phyloP scores from a whole-genome alignment of 2,888 invertebrate genomes.

The Drosophila sordidula region DNA sequence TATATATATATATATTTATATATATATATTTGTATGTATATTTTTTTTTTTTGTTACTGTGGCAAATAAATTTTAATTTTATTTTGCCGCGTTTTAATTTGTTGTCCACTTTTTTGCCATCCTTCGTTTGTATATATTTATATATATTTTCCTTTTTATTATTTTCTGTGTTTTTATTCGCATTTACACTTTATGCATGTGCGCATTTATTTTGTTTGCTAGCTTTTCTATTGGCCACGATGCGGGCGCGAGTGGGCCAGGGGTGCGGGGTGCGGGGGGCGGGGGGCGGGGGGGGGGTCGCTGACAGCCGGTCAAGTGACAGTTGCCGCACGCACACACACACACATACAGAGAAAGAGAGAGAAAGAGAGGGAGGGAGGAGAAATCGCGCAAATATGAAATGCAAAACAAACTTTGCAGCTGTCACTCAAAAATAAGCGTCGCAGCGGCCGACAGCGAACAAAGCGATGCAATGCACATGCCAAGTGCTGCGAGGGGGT shows the following conservation, averaged over 20 bases:
- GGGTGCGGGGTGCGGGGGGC: neutral
- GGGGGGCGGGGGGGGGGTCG: conserved; percentile 5
- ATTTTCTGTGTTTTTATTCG: conserved; percentile 57
- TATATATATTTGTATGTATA: neutral
- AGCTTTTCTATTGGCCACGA: conserved; percentile 72
- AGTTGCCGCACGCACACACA: conserved; percentile 61
- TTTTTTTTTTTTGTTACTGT: conserved; percentile 43
- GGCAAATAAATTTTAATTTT: conserved; percentile 79
- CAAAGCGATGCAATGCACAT: conserved; percentile 54
- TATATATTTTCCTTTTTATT: conserved; percentile 18
- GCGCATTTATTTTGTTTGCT: conserved; percentile 75
- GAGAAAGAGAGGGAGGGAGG: too few species aligned
- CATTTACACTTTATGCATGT: conserved; percentile 76
- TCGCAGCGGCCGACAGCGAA: conserved; percentile 63
- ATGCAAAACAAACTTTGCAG: conserved; percentile 81
- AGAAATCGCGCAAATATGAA: conserved; percentile 72
- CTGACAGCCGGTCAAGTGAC: conserved; percentile 78
- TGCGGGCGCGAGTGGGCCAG: conserved; percentile 13
- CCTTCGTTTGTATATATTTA: conserved; percentile 15
- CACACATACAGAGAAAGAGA: conserved; percentile 10
- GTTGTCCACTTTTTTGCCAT: conserved; percentile 65
- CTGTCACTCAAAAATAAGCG: conserved; percentile 79
- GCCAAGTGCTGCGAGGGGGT: conserved; percentile 30
- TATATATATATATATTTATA: too few species aligned
- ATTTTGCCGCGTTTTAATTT: conserved; percentile 79